Conservation (phyloP, 2,888 invertebrate genomes). For the Gastracanthus pulcherrimus region DNA sequence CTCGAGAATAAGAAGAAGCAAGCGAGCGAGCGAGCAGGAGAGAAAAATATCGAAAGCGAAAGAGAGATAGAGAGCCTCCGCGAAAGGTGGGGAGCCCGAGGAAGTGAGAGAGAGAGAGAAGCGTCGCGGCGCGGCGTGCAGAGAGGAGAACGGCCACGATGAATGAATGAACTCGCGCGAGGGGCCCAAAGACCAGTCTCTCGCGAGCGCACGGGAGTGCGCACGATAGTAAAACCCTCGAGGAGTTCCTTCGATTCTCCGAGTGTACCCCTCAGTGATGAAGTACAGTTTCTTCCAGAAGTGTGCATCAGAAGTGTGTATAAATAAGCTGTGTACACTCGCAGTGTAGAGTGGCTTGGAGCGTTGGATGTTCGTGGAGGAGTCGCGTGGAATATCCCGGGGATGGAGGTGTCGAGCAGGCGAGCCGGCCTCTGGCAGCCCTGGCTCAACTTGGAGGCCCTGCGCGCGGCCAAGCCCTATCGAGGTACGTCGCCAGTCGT, state of each 20-base stretch:
- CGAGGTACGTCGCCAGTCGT: conserved; percentile 65
- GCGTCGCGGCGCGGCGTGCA: conserved; percentile 47
- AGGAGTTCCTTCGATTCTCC: too few species aligned
- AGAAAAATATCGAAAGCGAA: conserved; percentile 41
- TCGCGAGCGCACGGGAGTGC: too few species aligned
- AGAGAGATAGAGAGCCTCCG: conserved; percentile 15
- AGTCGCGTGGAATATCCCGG: background rate
- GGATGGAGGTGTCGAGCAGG: conserved; percentile 70
- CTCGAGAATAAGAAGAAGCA: background rate
- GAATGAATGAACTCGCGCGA: conserved; percentile 72
- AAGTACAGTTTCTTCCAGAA: too few species aligned
- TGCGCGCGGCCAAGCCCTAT: conserved; percentile 61
- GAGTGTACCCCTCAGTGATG: too few species aligned
- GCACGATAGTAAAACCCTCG: too few species aligned
- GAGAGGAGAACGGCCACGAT: conserved; percentile 60
- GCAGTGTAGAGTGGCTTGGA: too few species aligned
- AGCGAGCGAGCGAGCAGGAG: background rate
- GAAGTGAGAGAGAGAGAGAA: conserved; percentile 51
- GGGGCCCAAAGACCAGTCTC: background rate
- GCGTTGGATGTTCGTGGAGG: background rate
- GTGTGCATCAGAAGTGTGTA: too few species aligned
- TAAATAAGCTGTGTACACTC: too few species aligned
- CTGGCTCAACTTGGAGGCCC: conserved; percentile 68
- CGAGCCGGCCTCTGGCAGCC: conserved; percentile 73
- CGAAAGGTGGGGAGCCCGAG: too few species aligned